Conservation (phyloP, 2,888 invertebrate species). For the Ectobius pallidus region DNA sequence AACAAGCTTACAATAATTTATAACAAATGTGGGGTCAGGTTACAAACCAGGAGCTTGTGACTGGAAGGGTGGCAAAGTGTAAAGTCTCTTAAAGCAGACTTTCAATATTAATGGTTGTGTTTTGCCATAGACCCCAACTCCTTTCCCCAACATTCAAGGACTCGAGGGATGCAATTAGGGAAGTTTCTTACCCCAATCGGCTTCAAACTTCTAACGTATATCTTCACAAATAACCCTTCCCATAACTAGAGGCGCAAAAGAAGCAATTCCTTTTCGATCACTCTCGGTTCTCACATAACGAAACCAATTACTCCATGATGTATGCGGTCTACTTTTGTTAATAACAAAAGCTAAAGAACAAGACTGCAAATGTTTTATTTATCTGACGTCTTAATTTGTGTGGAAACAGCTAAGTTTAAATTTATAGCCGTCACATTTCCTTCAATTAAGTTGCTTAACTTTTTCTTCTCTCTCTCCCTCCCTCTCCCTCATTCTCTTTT, state of each 20-base stretch:
- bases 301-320: constrained; percentile 37
- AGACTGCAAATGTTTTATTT: background rate
- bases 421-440: background rate
- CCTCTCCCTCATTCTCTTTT: too few species aligned
- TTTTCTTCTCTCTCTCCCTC: background rate
- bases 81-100: constrained; percentile 19
- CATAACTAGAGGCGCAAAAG: background rate
- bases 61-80: background rate
- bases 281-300: constrained; percentile 32
- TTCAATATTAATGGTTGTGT: constrained; percentile 37
- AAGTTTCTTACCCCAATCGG: constrained; percentile 40
- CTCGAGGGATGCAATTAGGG: constrained; percentile 39
- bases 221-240: constrained; percentile 32
- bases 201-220: constrained; percentile 40
- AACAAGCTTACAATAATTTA: constrained; percentile 14
- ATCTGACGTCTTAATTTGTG: background rate
- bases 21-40: background rate
- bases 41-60: background rate
- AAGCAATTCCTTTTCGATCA: background rate
- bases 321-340: background rate
- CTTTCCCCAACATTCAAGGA: background rate
- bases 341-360: background rate
- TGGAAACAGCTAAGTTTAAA: background rate
- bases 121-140: constrained; percentile 32
- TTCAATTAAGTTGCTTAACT: background rate